phyloP scores from a whole-genome alignment of 2,797 vertebrate genomes.

The Pseudomugil tenellus region DNA sequence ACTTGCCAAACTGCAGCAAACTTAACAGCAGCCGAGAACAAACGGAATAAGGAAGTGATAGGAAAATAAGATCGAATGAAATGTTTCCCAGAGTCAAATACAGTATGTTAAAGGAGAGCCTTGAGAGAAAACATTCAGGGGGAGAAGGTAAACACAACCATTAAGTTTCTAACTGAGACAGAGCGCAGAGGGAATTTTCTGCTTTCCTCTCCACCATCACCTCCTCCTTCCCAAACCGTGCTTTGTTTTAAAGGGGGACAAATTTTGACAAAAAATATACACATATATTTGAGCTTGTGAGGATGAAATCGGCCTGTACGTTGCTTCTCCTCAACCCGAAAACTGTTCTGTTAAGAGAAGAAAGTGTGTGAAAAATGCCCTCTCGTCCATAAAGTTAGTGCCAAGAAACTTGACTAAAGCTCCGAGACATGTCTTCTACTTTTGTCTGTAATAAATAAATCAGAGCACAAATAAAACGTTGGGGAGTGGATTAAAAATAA shows the following conservation, averaged over 20 bases:
- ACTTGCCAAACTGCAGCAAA: constrained; percentile 92
- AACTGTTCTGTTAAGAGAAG: background rate
- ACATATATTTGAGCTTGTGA: constrained; percentile 27
- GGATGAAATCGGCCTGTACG: constrained; percentile 37
- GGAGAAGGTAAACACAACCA: constrained; percentile 80
- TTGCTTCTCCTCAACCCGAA: background rate
- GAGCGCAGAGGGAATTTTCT: constrained; percentile 56
- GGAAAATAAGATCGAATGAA: constrained; percentile 89
- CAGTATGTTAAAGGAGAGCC: constrained; percentile 86
- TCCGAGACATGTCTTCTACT: constrained; percentile 54
- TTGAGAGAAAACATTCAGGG: constrained; percentile 76
- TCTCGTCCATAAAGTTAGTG: constrained; percentile 53
- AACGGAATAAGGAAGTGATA: constrained; percentile 90
- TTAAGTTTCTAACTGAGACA: constrained; percentile 76
- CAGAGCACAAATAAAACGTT: constrained; percentile 78
- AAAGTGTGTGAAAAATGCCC: constrained; percentile 3
- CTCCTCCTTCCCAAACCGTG: constrained; percentile 17
- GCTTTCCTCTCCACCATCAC: constrained; percentile 49
- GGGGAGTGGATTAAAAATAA: constrained; percentile 71
- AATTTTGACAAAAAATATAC: constrained; percentile 26
- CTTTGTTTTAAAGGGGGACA: constrained; percentile 70
- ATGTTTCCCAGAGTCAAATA: constrained; percentile 90
- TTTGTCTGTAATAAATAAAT: constrained; percentile 79
- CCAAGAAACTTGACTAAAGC: constrained; percentile 46
- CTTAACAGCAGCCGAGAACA: constrained; percentile 92